Base-by-base conservation (phyloP, 2,113 vertebrate species). In the Alosa alosa region DNA sequence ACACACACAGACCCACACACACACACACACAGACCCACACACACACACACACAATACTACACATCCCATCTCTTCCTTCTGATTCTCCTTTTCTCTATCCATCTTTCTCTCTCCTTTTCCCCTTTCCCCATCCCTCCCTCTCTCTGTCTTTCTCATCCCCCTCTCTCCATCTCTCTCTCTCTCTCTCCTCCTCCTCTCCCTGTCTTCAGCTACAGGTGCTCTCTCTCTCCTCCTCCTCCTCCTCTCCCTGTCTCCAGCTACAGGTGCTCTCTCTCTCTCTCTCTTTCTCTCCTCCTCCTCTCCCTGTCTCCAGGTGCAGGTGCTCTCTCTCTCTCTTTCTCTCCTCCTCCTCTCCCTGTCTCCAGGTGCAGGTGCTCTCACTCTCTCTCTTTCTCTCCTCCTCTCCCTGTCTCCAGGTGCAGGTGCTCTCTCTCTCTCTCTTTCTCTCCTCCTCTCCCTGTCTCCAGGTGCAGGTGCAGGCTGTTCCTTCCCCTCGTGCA, bases 381-480 rank as follows among this genome's bases (percentile, higher is more conserved):
- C 52, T 2, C 52, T 18, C 11, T 15, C 20, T 68, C 22, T n/a
- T 0, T 55, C 9, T 39, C 8, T 50, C 82, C 39, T 17, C 47
- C 1, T 39, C 25, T 1, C 6, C 94, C 93, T 93, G 1, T 55
- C 52, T 18, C 52, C 18, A 89, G 36, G 50, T 94, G 90, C 17
- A 18, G 47, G 52, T 41, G 4, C 7, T 55, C 52, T 55, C 11
- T 55, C 52, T 2, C 52, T 18, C 11, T 55, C 52, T 18, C 52
- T 55, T 13, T 55, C 15, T 55, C 52, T 55, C 52, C 11, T 18
- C 13, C 50, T 52, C 50, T 17, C 50, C 11, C 50, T 55, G 3
- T 55, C 52, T 18, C 10, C 20, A 89, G 36, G 49, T 94, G 91
- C 17, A 18, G 50, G 52, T 41, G 4, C 7, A 95, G 84, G 0